Conservation (phyloP, 1,140 invertebrate species). For the Tetramorium simillimum region DNA sequence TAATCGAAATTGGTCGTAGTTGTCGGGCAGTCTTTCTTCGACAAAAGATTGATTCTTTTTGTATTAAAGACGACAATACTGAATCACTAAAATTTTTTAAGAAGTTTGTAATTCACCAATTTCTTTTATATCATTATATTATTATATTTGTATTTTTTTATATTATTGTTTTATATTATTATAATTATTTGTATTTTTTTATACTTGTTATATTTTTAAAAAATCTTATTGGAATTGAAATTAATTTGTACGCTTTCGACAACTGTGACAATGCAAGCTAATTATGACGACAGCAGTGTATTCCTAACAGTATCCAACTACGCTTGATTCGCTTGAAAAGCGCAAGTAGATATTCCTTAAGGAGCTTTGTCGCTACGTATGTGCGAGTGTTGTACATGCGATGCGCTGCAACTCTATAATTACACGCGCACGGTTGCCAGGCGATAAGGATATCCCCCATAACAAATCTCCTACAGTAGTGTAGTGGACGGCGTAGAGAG, state of each 20-base stretch:
- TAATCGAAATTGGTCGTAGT: slow-evolving; percentile 71
- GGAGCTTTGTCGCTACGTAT: neutral
- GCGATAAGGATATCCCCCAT: slow-evolving; percentile 47
- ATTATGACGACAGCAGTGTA: neutral
- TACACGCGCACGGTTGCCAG: slow-evolving; percentile 37
- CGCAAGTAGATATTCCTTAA: slow-evolving; percentile 13
- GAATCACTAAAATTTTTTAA: slow-evolving; percentile 17
- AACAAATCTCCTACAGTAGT: slow-evolving; percentile 27
- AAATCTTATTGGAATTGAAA: neutral
- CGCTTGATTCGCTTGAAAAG: slow-evolving; percentile 28
- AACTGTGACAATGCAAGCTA: neutral
- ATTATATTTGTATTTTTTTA: too few relatives aligned
- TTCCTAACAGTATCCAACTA: neutral
- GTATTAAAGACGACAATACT: neutral
- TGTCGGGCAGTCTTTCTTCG: slow-evolving; percentile 50
- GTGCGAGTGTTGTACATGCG: neutral
- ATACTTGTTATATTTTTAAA: too few relatives aligned
- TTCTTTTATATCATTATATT: neutral
- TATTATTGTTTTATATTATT: too few relatives aligned
- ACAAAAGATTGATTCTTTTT: neutral
- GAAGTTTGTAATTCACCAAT: neutral
- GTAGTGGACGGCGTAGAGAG: slow-evolving; percentile 25
- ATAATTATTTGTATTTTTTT: too few relatives aligned
- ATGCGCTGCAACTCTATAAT: slow-evolving; percentile 41
- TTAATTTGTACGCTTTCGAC: neutral